phyloP scores from a whole-genome alignment of 2,888 invertebrate species.

The Nezara viridula region DNA sequence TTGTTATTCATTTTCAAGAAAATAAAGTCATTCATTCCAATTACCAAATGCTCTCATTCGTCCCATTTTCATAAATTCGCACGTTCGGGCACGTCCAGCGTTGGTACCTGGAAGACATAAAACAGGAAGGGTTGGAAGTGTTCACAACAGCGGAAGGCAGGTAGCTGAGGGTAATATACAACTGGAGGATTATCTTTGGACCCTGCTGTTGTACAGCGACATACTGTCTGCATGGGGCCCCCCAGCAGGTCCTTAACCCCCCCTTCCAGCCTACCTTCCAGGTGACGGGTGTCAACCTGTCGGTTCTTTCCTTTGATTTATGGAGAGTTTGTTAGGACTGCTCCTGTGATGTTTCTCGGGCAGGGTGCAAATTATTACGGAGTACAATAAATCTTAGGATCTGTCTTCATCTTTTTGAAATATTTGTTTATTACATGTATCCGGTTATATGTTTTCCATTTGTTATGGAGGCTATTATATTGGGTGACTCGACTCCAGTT shows the following conservation, averaged over 20 bases:
- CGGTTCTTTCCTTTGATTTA: not conserved
- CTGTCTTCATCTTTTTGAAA: not conserved
- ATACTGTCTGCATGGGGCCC: not conserved
- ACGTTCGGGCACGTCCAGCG: not conserved
- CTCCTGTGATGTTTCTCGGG: not conserved
- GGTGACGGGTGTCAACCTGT: not conserved
- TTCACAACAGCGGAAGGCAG: not conserved
- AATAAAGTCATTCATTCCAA: not conserved
- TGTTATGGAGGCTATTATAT: not conserved
- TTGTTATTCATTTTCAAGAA: too few species aligned
- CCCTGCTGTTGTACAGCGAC: not conserved
- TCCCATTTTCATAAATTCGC: not conserved
- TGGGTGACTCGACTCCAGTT: not conserved
- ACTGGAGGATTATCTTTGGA: not conserved
- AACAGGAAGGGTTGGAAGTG: not conserved
- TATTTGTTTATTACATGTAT: not conserved
- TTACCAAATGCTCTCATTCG: not conserved
- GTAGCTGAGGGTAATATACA: not conserved
- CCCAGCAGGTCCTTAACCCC: not conserved
- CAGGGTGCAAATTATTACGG: conserved; percentile 4
- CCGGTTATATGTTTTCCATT: not conserved
- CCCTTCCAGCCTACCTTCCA: not conserved
- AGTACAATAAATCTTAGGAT: conserved; percentile 2
- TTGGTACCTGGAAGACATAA: not conserved
- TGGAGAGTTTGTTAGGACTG: not conserved